A percentile compares a stretch with the other conserved stretches of the same genome.
Evolutionary conservation across 2,888 invertebrate genomes (phyloP).

Genomic region (Patella ulyssiponensis): DNA sequence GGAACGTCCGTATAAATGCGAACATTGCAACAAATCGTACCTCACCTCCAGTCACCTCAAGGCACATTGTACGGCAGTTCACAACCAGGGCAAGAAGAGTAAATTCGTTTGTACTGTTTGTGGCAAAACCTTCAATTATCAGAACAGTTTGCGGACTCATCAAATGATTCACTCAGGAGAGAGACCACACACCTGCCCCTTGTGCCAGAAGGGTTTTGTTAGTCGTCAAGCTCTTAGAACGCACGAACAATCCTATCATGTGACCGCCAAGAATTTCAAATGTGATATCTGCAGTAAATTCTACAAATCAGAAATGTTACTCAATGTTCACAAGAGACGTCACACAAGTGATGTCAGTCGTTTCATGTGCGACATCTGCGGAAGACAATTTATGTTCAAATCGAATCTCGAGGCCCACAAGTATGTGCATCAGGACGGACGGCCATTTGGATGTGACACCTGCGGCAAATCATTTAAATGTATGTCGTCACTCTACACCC

Average conservation of each 20-base stretch:
- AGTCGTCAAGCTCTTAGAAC: constrained; percentile 50
- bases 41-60: constrained; percentile 65
- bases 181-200: constrained; percentile 54
- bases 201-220: constrained; percentile 62
- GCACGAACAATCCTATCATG: constrained; percentile 54
- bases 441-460: constrained; percentile 51
- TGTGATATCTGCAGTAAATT: constrained; percentile 62
- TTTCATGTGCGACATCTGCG: constrained; percentile 65
- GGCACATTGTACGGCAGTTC: constrained; percentile 61
- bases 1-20: constrained; percentile 59
- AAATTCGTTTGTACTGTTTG: constrained; percentile 56
- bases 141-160: constrained; percentile 62
- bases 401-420: constrained; percentile 62
- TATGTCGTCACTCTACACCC: constrained; percentile 61
- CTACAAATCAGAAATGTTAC: constrained; percentile 59
- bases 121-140: constrained; percentile 64
- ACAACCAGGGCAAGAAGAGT: constrained; percentile 42
- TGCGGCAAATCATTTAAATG: constrained; percentile 66
- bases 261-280: constrained; percentile 40
- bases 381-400: constrained; percentile 61
- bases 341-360: constrained; percentile 51
- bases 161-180: constrained; percentile 58
- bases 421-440: constrained; percentile 56
- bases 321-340: constrained; percentile 57
- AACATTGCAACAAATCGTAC: constrained; percentile 62